Evolutionary conservation across 2,113 vertebrate genomes (phyloP), one percentile per base, ranked within the genome.

Genomic region (Tauraco erythrolophus): DNA sequence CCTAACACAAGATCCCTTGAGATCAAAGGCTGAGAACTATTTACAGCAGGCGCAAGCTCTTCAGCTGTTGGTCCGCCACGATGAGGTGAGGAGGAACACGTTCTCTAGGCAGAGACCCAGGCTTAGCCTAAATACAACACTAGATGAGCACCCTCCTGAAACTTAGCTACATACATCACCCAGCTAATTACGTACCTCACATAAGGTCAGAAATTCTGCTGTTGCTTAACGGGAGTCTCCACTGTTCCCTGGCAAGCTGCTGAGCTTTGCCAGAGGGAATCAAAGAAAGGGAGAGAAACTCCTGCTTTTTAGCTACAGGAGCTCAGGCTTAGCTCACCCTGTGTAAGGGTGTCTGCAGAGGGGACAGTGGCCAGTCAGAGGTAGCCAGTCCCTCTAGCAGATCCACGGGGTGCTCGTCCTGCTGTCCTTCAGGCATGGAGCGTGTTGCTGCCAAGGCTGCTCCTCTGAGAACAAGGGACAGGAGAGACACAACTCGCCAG

Each of bases 271-370:
- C 88, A 58, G 18, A 70, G 64, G 25, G 58, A 84, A 66, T 7
- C 10, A 16, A 35, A 77, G 25, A 14, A 50, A 58, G 31, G 64
- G 58, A 92, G 75, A 91, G 35, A 56, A 48, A 74, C 30, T 56
- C 6, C 2, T 0, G 1, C 50, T 76, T 11, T 75, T 60, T 31
- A 2, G 9, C 25, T 16, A 33, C 0, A 0, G 51, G 43, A 88
- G 37, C 5, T 72, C 41, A 70, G 39, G 46, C 37, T 76, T 57
- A 66, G 66, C 68, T 74, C 27, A 35, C 39, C 24, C 62, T 64
- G 28, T 0, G 10, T 22, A 11, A 65, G 66, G 6, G 50, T 13
- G 25, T 37, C 70, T 79, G 54, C 53, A 72, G 57, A 94, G 70
- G 30, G n/a, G 56, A 5, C 70, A 43, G 54, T 9, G 58, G 79